These are phyloP conservation scores for Centropus unirufus DNA, from an alignment of 2,113 vertebrate species.

Conservation along the genomic window DNA sequence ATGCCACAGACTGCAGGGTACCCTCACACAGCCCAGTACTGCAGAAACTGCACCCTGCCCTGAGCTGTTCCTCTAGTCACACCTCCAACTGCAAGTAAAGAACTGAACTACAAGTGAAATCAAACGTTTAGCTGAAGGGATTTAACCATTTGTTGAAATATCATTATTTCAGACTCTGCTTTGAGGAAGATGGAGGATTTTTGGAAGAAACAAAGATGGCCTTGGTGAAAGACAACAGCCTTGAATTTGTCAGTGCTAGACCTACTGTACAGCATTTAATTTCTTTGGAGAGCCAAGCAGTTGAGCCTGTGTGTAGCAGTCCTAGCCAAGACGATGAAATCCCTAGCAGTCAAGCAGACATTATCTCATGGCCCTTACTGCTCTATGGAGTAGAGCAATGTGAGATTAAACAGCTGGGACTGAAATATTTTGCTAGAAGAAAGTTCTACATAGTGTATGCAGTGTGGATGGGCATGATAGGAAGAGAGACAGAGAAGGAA, in stretches of 20 bases:
- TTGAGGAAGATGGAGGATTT: neutral
- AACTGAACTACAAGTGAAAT: neutral
- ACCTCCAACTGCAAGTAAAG: neutral
- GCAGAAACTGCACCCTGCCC: neutral
- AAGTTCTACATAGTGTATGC: neutral
- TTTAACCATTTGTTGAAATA: neutral
- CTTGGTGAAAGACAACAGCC: neutral
- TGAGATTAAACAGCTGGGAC: neutral
- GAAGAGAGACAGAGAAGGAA: neutral
- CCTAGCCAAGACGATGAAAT: neutral
- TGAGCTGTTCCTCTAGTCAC: neutral
- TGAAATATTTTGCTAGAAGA: neutral
- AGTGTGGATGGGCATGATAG: neutral
- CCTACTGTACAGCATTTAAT: neutral
- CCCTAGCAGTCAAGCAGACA: neutral
- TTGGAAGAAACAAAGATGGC: neutral
- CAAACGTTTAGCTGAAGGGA: neutral
- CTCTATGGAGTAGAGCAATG: neutral
- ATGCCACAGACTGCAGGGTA: fast-evolving
- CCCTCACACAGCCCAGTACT: neutral
- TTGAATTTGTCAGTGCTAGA: neutral
- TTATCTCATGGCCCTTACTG: neutral
- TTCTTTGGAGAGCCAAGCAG: neutral
- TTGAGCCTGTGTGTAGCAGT: neutral
- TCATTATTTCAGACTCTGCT: neutral